These are phyloP conservation scores for Parascotia fuliginaria DNA, from an alignment of 2,888 invertebrate genomes.

Conservation along the genomic window DNA sequence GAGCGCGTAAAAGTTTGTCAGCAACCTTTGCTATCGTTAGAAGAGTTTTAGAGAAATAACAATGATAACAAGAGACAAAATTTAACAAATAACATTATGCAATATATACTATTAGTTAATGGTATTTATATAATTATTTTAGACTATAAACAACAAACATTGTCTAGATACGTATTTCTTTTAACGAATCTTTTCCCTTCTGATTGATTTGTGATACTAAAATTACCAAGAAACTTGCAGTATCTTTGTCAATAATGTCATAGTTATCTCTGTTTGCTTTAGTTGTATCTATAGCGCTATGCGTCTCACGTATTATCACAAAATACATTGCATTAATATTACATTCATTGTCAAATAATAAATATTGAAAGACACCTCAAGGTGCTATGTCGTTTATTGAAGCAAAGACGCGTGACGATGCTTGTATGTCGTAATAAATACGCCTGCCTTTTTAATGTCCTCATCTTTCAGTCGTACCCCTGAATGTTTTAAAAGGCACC, in stretches of 20 bases:
- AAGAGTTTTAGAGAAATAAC: too few relatives aligned
- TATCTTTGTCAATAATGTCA: not conserved
- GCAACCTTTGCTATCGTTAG: too few relatives aligned
- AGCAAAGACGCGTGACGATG: not conserved
- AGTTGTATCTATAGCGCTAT: not conserved
- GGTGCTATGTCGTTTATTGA: not conserved
- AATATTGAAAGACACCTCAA: not conserved
- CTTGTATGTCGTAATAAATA: slow-evolving; percentile 14
- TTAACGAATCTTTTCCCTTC: too few relatives aligned
- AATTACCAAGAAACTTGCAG: too few relatives aligned
- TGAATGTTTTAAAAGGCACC: slow-evolving; percentile 34
- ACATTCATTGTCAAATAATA: not conserved
- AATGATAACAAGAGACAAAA: too few relatives aligned
- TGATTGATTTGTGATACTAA: too few relatives aligned
- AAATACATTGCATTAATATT: not conserved
- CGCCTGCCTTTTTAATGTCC: slow-evolving; percentile 22
- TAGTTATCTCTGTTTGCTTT: not conserved
- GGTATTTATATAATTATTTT: too few relatives aligned
- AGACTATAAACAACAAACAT: too few relatives aligned
- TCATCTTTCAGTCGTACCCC: slow-evolving; percentile 28
- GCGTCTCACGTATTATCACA: not conserved
- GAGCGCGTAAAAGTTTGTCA: too few relatives aligned
- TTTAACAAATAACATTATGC: too few relatives aligned
- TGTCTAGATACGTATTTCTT: too few relatives aligned
- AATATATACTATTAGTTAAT: too few relatives aligned